Base-by-base conservation (phyloP, 2,888 invertebrate genomes). In the Eubasilissa splendida region DNA sequence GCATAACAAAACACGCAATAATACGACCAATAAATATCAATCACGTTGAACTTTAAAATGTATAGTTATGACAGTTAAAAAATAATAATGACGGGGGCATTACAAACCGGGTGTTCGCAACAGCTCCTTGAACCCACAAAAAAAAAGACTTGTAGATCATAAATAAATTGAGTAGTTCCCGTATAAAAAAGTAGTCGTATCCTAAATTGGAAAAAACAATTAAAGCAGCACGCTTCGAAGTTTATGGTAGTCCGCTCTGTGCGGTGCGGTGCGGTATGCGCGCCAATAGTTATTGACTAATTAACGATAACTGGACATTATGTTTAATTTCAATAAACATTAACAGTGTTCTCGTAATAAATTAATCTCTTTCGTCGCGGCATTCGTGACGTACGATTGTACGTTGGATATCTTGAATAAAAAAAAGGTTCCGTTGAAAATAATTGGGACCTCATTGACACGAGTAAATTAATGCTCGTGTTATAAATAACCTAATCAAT, bases 201-300 rank as follows among this genome's bases (percentile, higher is more conserved):
- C 75, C 75, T 22, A 60, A 75, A 50, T 60, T 60, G 75, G 75
- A 75, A 60, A 75, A 60, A 75, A 75, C 60, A 75, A 75, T 75
- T 75, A 75, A 56, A 56, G 11, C 54, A 56, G 56, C 71, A 56
- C 33, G 33, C 56, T 71, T 54, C 70, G 70, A 52, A 68, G 52
- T 68, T 70, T 22, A 70, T 54, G 70, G 31, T 11, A 31, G 66
- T 50, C 66, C n/a, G 60, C 60, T 22, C 22, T 14, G 60, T 22
- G n/a, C 14, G 50, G 9, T 42, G 53, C 22, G 52, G 60, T 22
- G n/a, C 14, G 50, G 9, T 42, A 70, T 53, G 52, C 70, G 52
- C 22, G 14, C 11, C 42, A 68, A 31, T 33, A 68, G 50, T 50
- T 68, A 68, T 68, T 68, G 70, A 70, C 68, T 68, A n/a, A 53